Percentiles rank a stretch among this genome's conserved stretches.
These are phyloP conservation scores for Hemicentrotus pulcherrimus DNA, from an alignment of 35 echinoderm and acorn worm genomes.

Conservation along the genomic window DNA sequence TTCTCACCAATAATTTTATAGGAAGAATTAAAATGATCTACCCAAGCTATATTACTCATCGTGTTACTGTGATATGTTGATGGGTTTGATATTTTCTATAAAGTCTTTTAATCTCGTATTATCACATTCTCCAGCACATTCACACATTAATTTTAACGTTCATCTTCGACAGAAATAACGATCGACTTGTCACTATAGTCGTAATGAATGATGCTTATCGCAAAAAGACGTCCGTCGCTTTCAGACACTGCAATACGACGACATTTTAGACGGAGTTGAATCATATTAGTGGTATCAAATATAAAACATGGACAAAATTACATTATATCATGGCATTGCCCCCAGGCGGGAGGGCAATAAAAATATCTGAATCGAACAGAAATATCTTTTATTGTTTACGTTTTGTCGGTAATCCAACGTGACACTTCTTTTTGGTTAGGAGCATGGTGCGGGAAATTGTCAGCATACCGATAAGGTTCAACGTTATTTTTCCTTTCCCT, in stretches of 20 bases:
- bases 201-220: too few relatives aligned
- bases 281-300: constrained; percentile 7
- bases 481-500: constrained; percentile 17
- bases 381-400: constrained; percentile 39
- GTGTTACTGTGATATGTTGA: too few relatives aligned
- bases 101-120: too few relatives aligned
- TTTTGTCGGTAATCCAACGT: constrained; percentile 30
- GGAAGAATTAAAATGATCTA: too few relatives aligned
- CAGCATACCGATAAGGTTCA: constrained; percentile 25
- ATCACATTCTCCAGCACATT: too few relatives aligned
- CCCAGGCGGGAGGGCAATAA: constrained; percentile 33
- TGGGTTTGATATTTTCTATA: too few relatives aligned
- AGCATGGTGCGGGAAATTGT: constrained; percentile 7
- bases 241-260: not conserved
- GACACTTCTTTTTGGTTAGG: constrained; percentile 20
- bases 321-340: constrained; percentile 32
- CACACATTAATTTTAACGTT: too few relatives aligned
- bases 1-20: too few relatives aligned
- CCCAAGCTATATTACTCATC: too few relatives aligned
- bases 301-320: constrained; percentile 34
- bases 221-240: not conserved
- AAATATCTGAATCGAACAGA: constrained; percentile 31
- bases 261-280: not conserved
- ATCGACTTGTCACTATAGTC: too few relatives aligned
- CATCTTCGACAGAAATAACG: too few relatives aligned